A percentile compares a stretch with the other conserved stretches of the same genome.
These are phyloP conservation scores for Caenorhabditis inopinata DNA, from an alignment of 1,140 invertebrate species.

Conservation along the genomic window DNA sequence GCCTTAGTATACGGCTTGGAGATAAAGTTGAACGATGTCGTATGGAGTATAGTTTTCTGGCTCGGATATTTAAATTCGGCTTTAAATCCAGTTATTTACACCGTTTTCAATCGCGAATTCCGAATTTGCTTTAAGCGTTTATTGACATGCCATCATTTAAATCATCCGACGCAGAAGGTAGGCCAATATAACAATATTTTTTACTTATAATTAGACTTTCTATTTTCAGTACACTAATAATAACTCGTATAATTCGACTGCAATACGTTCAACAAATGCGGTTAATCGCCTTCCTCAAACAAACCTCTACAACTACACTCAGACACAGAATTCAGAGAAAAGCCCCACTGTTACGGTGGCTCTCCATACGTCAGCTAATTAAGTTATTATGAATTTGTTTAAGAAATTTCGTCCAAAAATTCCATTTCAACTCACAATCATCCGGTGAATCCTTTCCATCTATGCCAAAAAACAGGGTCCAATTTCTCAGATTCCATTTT, in stretches of 20 bases:
- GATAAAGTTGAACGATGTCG: constrained; percentile 65
- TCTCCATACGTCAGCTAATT: neutral
- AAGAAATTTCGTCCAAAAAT: neutral
- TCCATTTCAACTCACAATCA: neutral
- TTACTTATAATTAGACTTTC: neutral
- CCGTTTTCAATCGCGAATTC: constrained; percentile 64
- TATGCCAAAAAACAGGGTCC: constrained; percentile 11
- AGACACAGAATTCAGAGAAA: constrained; percentile 16
- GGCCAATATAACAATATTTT: neutral
- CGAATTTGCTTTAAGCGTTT: constrained; percentile 63
- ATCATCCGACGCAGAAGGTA: constrained; percentile 50
- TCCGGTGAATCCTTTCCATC: neutral
- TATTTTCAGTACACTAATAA: constrained; percentile 38
- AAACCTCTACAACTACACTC: constrained; percentile 4
- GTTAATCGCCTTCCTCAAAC: constrained; percentile 32
- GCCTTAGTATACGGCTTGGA: constrained; percentile 87
- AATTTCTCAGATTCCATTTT: neutral
- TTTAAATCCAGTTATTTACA: constrained; percentile 64
- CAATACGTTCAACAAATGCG: constrained; percentile 19
- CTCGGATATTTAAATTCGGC: constrained; percentile 59
- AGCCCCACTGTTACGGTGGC: neutral
- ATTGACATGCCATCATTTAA: constrained; percentile 64
- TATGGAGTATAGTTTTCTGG: constrained; percentile 66
- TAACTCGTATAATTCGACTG: constrained; percentile 45
- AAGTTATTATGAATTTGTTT: neutral